Base-by-base conservation (phyloP, 2,888 invertebrate genomes). In the Oligia fasciuncula region DNA sequence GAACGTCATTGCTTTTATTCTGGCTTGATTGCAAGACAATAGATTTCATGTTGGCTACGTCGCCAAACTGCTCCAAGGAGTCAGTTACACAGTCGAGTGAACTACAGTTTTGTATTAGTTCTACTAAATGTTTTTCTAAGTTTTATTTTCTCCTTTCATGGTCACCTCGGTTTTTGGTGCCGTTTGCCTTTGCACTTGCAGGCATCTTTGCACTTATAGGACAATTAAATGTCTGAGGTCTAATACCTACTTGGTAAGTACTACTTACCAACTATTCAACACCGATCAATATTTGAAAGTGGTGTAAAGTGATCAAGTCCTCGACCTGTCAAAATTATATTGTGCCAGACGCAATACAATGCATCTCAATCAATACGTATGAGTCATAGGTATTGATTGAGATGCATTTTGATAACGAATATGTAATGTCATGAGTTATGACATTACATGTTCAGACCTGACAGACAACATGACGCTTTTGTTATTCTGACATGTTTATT, bases 1-100 rank as follows among this genome's bases (percentile, higher is more conserved):
- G 80, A 87, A 86, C 85, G 84, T 85, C 86, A 80, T 81, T 88
- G 84, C 75, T 85, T 83, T 85, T 85, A 83, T 81, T 85, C 72
- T 35, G 51, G 66, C 29, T 80, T 79, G 69, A 80, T 79, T 74
- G 77, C 54, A 68, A 73, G 35, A 67, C 69, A 80, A 77, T 75
- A 76, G 65, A 68, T 81, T 77, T 77, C n/a, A 43, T 65, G 65
- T 69, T 83, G 74, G 78, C 67, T 67, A 54, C 40, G 29, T 83
- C 74, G 65, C 75, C 60, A 70, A 70, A 68, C 62, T 67, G 35
- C 17, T 78, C 4, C 49, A 67, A 68, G 29, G 29, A 60, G 14
- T 43, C 8, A 4, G 43, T 63, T n/a, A 40, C 17, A 66, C n/a
- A 51, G 46, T 68, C 1, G 19, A 72, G 23, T 19, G 14, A 29